These are phyloP conservation scores for Elymnias hypermnestra DNA, from an alignment of 1,140 invertebrate genomes.

Conservation along the genomic window DNA sequence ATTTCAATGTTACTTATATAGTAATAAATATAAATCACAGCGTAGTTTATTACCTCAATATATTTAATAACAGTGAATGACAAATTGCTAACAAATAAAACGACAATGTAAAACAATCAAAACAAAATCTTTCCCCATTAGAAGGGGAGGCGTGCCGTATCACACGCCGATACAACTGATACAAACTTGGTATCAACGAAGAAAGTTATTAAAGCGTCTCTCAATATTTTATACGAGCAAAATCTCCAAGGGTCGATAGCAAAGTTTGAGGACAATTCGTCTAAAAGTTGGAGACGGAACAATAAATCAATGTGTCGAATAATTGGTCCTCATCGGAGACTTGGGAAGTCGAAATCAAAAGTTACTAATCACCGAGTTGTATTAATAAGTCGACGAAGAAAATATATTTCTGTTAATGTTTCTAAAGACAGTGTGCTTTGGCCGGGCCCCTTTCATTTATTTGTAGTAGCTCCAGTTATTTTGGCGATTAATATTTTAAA, in stretches of 20 bases:
- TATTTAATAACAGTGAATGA: too few species aligned
- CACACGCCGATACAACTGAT: slow-evolving; percentile 27
- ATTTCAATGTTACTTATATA: too few species aligned
- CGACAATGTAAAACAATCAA: slow-evolving; percentile 30
- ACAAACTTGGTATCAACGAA: slow-evolving; percentile 38
- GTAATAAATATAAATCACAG: too few species aligned
- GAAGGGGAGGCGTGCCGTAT: slow-evolving; percentile 38
- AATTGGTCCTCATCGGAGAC: slow-evolving; percentile 55
- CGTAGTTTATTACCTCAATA: too few species aligned
- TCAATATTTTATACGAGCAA: slow-evolving; percentile 55
- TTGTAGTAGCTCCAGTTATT: too few species aligned
- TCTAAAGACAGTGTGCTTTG: slow-evolving; percentile 22
- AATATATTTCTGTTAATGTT: slow-evolving; percentile 34
- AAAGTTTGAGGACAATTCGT: slow-evolving; percentile 38
- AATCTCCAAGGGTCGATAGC: slow-evolving; percentile 40
- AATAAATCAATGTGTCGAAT: slow-evolving; percentile 71
- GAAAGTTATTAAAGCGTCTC: slow-evolving; percentile 51
- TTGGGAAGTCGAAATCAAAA: slow-evolving; percentile 54
- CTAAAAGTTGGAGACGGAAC: slow-evolving; percentile 43
- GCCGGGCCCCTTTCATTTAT: too few species aligned
- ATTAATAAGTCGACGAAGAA: slow-evolving; percentile 51
- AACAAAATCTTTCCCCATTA: slow-evolving; percentile 32
- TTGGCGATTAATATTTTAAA: too few species aligned
- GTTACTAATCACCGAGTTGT: slow-evolving; percentile 59
- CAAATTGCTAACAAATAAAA: slow-evolving; percentile 19